Evolutionary conservation across 2,113 vertebrate genomes (phyloP).

Genomic region (Neopipo cinnamomea): DNA sequence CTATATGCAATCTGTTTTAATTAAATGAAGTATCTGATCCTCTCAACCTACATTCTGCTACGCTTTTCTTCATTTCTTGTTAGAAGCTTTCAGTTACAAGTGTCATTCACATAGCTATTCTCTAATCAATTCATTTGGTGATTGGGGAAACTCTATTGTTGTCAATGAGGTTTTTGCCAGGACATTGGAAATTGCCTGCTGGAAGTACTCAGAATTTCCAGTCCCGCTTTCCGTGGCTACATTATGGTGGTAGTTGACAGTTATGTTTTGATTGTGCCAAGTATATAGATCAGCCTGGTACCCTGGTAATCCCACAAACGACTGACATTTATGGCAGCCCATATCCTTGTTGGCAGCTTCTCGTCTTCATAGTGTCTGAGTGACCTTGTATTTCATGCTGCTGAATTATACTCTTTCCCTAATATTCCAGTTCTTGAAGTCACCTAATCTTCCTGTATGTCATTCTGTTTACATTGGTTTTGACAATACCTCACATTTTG

Average conservation of each 20-base stretch:
- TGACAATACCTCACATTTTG: neutral
- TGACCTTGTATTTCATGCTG: neutral
- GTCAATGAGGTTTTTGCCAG: neutral
- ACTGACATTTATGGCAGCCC: neutral
- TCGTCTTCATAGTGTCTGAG: neutral
- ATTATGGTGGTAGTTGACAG: neutral
- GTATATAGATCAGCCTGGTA: neutral
- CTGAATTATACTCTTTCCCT: neutral
- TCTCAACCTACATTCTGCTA: neutral
- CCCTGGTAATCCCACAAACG: neutral
- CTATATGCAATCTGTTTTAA: slow-evolving; percentile 50
- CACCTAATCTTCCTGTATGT: neutral
- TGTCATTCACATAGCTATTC: neutral
- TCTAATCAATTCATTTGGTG: neutral
- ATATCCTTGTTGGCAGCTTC: neutral
- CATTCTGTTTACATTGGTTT: neutral
- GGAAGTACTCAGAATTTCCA: neutral
- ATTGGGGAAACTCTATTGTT: neutral
- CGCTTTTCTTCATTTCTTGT: neutral
- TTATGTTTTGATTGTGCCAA: neutral
- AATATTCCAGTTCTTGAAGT: neutral
- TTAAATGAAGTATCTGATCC: slow-evolving; percentile 22
- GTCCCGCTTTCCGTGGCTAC: neutral
- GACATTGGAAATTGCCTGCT: neutral
- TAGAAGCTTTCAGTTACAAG: neutral